phyloP scores from a whole-genome alignment of 1,140 invertebrate species.

The Proales similis region DNA sequence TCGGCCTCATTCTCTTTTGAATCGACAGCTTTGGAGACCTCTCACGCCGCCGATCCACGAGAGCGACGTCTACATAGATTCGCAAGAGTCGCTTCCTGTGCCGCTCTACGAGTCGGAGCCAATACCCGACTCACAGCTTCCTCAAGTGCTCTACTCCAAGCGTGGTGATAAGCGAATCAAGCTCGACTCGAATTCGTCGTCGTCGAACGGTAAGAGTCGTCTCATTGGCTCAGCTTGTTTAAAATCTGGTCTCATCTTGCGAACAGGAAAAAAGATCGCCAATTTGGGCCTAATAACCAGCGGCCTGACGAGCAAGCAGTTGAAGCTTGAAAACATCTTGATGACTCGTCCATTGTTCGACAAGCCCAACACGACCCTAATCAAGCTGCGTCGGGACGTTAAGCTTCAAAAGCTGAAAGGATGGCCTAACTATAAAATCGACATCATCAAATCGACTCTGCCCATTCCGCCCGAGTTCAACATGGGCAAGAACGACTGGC shows the following conservation, averaged over 20 bases:
- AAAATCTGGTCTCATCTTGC: conserved; percentile 42
- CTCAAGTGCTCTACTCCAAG: conserved; percentile 69
- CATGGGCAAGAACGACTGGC: conserved; percentile 37
- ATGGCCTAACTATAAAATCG: conserved; percentile 59
- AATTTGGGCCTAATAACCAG: too few species aligned
- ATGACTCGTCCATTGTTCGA: conserved; percentile 79
- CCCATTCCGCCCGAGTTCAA: conserved; percentile 55
- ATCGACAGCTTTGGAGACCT: conserved; percentile 78
- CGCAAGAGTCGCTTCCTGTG: conserved; percentile 59
- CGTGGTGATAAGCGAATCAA: conserved; percentile 68
- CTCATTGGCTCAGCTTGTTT: neutral
- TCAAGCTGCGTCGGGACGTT: conserved; percentile 68
- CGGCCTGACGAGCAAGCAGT: too few species aligned
- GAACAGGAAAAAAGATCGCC: conserved; percentile 57
- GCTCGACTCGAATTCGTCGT: conserved; percentile 57
- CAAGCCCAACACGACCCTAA: conserved; percentile 66
- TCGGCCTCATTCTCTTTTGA: conserved; percentile 34
- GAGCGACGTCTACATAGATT: conserved; percentile 80
- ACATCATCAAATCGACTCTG: conserved; percentile 43
- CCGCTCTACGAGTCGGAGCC: conserved; percentile 74
- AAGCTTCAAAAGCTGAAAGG: conserved; percentile 64
- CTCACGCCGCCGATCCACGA: conserved; percentile 84
- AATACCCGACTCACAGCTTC: conserved; percentile 73
- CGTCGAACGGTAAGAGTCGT: conserved; percentile 33
- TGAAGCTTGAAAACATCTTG: conserved; percentile 66